A percentile compares a stretch with the other conserved stretches of the same genome.
Evolutionary conservation across 2,113 vertebrate species (phyloP).

Genomic region (Nanorana parkeri): DNA sequence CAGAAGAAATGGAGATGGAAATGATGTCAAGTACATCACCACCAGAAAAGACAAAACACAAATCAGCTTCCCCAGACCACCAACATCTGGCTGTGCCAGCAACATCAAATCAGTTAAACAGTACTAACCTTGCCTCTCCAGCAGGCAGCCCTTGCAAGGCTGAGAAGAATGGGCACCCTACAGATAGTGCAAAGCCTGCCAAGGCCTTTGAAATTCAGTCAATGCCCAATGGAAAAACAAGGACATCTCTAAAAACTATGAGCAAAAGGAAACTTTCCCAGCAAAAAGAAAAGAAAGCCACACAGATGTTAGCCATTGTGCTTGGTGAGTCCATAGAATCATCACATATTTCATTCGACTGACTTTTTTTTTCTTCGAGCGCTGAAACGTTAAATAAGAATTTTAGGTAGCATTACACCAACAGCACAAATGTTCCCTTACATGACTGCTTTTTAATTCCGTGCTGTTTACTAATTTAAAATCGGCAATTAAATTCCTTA

Average conservation of each 20-base stretch:
- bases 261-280: constrained; percentile 96
- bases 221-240: constrained; percentile 92
- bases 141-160: constrained; percentile 77
- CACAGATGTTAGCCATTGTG: constrained; percentile 98
- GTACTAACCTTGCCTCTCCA: constrained; percentile 73
- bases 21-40: constrained; percentile 87
- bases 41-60: constrained; percentile 82
- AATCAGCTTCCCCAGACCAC: constrained; percentile 74
- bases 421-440: too few relatives aligned
- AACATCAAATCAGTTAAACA: constrained; percentile 75
- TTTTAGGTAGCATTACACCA: too few relatives aligned
- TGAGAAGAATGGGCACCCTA: constrained; percentile 87
- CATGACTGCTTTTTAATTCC: too few relatives aligned
- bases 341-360: too few relatives aligned
- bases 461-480: too few relatives aligned
- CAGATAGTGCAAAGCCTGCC: constrained; percentile 74
- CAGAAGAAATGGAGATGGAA: constrained; percentile 88
- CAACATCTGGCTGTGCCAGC: constrained; percentile 76
- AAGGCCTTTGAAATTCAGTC: constrained; percentile 91
- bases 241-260: constrained; percentile 87
- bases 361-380: too few relatives aligned
- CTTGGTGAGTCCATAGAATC: constrained; percentile 79
- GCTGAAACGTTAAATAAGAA: too few relatives aligned
- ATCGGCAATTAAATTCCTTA: too few relatives aligned
- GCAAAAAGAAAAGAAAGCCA: constrained; percentile 98